Evolutionary conservation across 2,888 invertebrate species (phyloP), one percentile per base, ranked within the genome.

Genomic region (Ariolimax columbianus): DNA sequence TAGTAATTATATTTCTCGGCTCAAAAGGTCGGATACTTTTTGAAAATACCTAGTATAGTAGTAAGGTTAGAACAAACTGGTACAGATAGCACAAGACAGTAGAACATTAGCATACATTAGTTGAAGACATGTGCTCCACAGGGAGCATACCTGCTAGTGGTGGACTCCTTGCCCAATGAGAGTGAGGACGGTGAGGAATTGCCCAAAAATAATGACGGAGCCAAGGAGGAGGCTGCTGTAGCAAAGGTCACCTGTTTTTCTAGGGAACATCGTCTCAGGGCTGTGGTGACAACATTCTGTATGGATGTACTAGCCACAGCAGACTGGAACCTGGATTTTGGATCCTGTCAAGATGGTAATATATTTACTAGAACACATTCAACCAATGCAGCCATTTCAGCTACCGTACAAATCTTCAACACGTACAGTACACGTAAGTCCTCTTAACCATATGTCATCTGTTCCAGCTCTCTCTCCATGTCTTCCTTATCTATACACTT

Each of bases 261-360:
- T 30, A 89, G 73, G 14, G 92, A 91, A 30, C 90, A 89, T 40
- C 88, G 85, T 19, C 90, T 88, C 40, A 92, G 85, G 19, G 90
- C 89, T 75, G 88, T 90, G 4, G 91, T 88, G 17, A 92, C 89
- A 30, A 90, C 89, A 63, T 90, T 89, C 75, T 91, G 91, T 63
- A 92, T 88, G 11, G 91, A 88, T 1, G 91, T 89, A n/a, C 89
- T 90, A 59, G 91, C 91, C 70, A 91, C 90, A 38, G 89, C 90
- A 40, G 90, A 89, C 87, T 92, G 92, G 86, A 92, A 92, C 70
- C 91, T 87, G 43, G 89, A 88, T 82, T 89, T 89, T 33, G 92
- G 89, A 88, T 92, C 92, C 92, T 92, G 89, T n/a, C 6, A 55
- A 36, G 9, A 26, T 11, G 30, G 36, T 36, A 9, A 43, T n/a